Evolutionary conservation across 1,140 invertebrate species (phyloP).

Genomic region (Dinothrombium tinctorium): DNA sequence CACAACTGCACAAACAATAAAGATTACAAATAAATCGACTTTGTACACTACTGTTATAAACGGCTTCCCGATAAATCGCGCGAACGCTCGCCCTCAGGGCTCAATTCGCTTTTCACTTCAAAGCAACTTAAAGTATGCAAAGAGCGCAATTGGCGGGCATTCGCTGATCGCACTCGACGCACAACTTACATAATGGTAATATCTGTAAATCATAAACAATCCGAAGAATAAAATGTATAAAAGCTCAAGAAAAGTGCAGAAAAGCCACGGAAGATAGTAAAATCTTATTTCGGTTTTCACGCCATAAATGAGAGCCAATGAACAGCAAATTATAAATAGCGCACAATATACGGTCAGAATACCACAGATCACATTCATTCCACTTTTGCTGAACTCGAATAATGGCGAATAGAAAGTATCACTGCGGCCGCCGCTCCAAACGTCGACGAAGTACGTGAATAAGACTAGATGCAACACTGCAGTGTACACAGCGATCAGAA

Average conservation of each 20-base stretch:
- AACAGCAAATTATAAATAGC: slow-evolving; percentile 8
- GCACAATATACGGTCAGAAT: slow-evolving; percentile 8
- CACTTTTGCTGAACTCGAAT: slow-evolving; percentile 9
- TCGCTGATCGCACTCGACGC: no score
- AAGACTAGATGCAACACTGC: slow-evolving; percentile 6
- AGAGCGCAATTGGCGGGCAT: no score
- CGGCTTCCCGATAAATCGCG: no score
- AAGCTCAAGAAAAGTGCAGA: slow-evolving; percentile 6
- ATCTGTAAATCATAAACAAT: slow-evolving; percentile 8
- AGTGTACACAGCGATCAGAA: slow-evolving; percentile 9
- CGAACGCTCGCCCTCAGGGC: no score
- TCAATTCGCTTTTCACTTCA: no score
- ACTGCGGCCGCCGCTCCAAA: slow-evolving; percentile 5
- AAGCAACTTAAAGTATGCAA: no score
- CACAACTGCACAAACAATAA: no score
- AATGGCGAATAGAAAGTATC: slow-evolving; percentile 11
- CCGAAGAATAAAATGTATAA: slow-evolving; percentile 4
- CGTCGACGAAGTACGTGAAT: slow-evolving; percentile 7
- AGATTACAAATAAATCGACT: no score
- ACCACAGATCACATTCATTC: slow-evolving; percentile 1
- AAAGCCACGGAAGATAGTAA: slow-evolving; percentile 11
- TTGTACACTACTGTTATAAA: no score
- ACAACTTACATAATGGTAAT: slow-evolving; percentile 12
- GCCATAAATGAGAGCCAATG: slow-evolving; percentile 8
- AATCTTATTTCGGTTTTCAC: slow-evolving; percentile 11